phyloP scores from a whole-genome alignment of 2,113 vertebrate species.

The Delphinapterus leucas region DNA sequence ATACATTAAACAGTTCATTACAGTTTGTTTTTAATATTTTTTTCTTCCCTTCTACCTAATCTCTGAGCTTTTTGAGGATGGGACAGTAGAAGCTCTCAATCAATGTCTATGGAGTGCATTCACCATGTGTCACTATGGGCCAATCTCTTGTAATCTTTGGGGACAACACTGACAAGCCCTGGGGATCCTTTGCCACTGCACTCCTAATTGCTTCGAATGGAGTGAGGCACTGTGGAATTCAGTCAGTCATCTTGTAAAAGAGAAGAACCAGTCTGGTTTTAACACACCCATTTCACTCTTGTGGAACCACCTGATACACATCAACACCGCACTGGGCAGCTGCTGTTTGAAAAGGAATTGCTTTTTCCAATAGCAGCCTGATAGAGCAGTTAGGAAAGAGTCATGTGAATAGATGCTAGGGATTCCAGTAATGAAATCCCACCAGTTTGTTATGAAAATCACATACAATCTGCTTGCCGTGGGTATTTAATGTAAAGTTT shows the following conservation, averaged over 20 bases:
- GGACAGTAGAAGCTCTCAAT: background rate
- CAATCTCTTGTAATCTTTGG: background rate
- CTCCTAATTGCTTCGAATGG: background rate
- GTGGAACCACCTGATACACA: background rate
- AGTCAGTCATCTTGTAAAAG: background rate
- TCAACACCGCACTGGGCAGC: background rate
- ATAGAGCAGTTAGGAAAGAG: conserved; percentile 75
- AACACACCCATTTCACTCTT: background rate
- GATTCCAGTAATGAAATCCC: conserved; percentile 84
- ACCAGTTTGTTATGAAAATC: conserved; percentile 83
- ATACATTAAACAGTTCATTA: background rate
- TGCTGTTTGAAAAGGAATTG: background rate
- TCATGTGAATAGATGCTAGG: conserved; percentile 77
- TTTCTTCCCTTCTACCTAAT: background rate
- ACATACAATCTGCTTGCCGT: conserved; percentile 82
- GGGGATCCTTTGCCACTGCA: background rate
- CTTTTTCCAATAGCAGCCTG: background rate
- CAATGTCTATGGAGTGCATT: background rate
- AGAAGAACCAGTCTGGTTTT: background rate
- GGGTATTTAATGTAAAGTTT: conserved; percentile 88
- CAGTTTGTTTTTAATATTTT: background rate
- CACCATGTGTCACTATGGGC: background rate
- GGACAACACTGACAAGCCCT: background rate
- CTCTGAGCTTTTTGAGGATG: background rate
- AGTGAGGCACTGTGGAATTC: background rate